Base-by-base conservation (phyloP, 2,888 invertebrate genomes). In the Cataglyphis albicans region DNA sequence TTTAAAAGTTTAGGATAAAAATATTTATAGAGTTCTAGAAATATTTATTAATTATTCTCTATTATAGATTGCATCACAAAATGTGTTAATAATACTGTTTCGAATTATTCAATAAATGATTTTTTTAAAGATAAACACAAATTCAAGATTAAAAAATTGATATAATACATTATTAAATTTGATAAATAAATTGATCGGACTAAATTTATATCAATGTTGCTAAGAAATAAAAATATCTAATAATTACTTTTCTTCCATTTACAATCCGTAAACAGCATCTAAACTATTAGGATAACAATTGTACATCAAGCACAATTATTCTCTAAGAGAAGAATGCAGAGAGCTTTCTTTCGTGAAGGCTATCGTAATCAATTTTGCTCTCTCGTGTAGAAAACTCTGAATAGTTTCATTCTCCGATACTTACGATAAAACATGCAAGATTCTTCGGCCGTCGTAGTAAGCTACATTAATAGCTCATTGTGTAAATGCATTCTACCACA, bases 391-490 rank as follows among this genome's bases (percentile, higher is more conserved):
- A 10, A n/a, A 5, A 55, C 38, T 5, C 21, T 7, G n/a, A 48
- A 76, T 55, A 55, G 44, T 72, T 21, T 57, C 32, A 18, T 57
- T 59, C 7, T 12, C 21, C 3, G 12, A 59, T 15, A 10, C 29
- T 29, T 29, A n/a, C n/a, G 15, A 18, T 21, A 55, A 32, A 32
- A 59, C 44, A 73, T 70, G 73, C 44, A 32, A 35, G 59, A 44
- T 9, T 21, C 41, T 44, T 32, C 44, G 32, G 10, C 25, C 55
- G 7, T 32, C 5, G 9, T 18, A 25, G 72, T 80, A 80, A 80
- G 72, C 21, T 80, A 80, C 44, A 80, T 80, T 80, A 80, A 80
- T 72, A 80, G 78, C 74, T 80, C 59, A 59, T 80, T 80, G 78
- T 80, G 44, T 35, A 73, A 73, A 48, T 59, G 59, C 59, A 80